These are phyloP conservation scores for Sylvilagus bachmani DNA, from an alignment of 2,113 vertebrate species.

Conservation along the genomic window DNA sequence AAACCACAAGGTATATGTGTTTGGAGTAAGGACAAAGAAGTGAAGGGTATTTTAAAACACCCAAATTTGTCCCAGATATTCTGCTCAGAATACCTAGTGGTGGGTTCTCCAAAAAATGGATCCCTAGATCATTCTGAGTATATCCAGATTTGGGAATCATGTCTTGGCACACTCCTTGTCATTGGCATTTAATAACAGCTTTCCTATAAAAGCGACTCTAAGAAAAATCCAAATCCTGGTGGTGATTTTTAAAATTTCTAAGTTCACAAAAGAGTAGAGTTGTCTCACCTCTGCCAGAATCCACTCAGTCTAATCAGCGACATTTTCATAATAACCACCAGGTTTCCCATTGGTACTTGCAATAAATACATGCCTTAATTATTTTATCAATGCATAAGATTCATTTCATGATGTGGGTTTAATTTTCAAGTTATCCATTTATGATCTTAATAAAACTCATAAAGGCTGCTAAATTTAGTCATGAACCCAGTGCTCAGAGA, in stretches of 20 bases:
- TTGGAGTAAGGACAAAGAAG: neutral
- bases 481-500: neutral
- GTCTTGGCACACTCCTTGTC: neutral
- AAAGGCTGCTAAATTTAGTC: conserved; percentile 1
- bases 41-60: neutral
- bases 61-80: neutral
- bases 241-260: conserved; percentile 16
- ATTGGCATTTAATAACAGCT: conserved; percentile 37
- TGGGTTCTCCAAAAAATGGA: neutral
- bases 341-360: neutral
- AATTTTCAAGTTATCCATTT: conserved; percentile 51
- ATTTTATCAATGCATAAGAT: conserved; percentile 35
- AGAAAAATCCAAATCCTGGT: conserved; percentile 9
- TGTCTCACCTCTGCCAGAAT: neutral
- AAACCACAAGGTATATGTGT: neutral
- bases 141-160: neutral
- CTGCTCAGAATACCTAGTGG: neutral
- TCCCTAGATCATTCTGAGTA: neutral
- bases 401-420: conserved; percentile 12
- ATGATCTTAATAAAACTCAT: conserved; percentile 5
- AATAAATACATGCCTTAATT: conserved; percentile 18
- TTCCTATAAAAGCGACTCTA: conserved; percentile 10
- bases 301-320: neutral
- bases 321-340: conserved; percentile 4
- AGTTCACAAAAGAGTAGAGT: conserved; percentile 9